Evolutionary conservation across 2,888 invertebrate species (phyloP), one percentile per base, ranked within the genome.

Genomic region (Eurois occulta): DNA sequence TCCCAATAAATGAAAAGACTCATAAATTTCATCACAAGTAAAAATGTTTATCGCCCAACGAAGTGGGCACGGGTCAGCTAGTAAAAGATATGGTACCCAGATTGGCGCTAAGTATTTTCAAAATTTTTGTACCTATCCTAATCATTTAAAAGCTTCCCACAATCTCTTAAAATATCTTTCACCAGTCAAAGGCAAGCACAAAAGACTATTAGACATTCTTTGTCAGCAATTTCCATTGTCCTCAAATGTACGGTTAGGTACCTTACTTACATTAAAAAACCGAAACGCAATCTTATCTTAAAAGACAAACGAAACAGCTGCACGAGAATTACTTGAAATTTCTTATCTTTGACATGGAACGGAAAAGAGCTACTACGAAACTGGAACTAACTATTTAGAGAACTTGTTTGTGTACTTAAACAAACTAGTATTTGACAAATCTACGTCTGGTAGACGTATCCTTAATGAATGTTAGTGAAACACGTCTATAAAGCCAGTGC

Each of bases 201-300:
- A 74, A 70, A 24, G 38, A 68, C 72, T 55, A 35, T 70, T 68
- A 60, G n/a, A 46, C 67, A 48, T 75, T 86, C 79, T 65, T 88
- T 77, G 69, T 75, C 70, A 73, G 71, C 67, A 69, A 55, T 48
- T 76, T 69, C 84, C 75, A 84, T 88, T 87, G 88, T 88, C 73
- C 68, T 58, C 35, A 48, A 86, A 77, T 58, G 6, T 80, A 83
- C 72, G 32, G 72, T 79, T 82, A 82, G n/a, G 52, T 79, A 48
- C 72, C 38, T 46, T 62, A 60, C 66, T 28, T 62, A 71, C 62
- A 65, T 73, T 73, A 84, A 84, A 83, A 79, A 83, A 43, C 71
- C 78, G 46, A 72, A 83, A 68, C 52, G 75, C 78, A 85, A 86
- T 88, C 87, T 87, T 87, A 87, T 87, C 88, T 46, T 68, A 67